Conservation (phyloP, 2,888 invertebrate species). For the Ethmia dodecea region DNA sequence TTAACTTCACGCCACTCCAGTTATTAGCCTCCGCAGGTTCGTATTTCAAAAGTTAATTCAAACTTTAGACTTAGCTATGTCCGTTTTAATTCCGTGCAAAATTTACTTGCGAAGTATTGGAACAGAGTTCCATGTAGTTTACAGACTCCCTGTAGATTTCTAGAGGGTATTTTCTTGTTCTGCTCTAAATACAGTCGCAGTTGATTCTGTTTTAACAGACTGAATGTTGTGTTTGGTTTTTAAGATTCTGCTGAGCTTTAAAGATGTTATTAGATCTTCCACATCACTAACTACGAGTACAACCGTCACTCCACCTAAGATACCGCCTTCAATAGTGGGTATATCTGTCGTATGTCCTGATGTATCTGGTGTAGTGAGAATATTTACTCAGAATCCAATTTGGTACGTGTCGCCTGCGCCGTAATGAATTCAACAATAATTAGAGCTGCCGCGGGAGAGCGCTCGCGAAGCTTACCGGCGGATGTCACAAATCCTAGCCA, state of each 20-base stretch:
- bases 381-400: constrained; percentile 41
- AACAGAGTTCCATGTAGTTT: constrained; percentile 10
- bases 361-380: constrained; percentile 24
- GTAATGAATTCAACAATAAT: constrained; percentile 54
- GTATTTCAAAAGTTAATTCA: constrained; percentile 26
- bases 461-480: constrained; percentile 49
- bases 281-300: too few species aligned
- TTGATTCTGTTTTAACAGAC: too few species aligned
- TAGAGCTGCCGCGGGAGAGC: constrained; percentile 40
- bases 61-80: constrained; percentile 12
- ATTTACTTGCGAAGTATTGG: constrained; percentile 10
- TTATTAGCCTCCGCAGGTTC: constrained; percentile 26
- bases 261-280: too few species aligned
- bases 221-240: too few species aligned
- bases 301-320: too few species aligned
- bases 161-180: constrained; percentile 7
- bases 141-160: constrained; percentile 6
- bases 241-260: too few species aligned
- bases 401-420: constrained; percentile 34
- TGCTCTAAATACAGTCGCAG: constrained; percentile 8
- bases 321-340: too few species aligned
- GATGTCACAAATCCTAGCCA: constrained; percentile 66
- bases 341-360: neutral
- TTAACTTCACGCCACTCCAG: constrained; percentile 23
- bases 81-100: constrained; percentile 13